phyloP scores from a whole-genome alignment of 2,888 invertebrate genomes.

The Drosophila barbarae region DNA sequence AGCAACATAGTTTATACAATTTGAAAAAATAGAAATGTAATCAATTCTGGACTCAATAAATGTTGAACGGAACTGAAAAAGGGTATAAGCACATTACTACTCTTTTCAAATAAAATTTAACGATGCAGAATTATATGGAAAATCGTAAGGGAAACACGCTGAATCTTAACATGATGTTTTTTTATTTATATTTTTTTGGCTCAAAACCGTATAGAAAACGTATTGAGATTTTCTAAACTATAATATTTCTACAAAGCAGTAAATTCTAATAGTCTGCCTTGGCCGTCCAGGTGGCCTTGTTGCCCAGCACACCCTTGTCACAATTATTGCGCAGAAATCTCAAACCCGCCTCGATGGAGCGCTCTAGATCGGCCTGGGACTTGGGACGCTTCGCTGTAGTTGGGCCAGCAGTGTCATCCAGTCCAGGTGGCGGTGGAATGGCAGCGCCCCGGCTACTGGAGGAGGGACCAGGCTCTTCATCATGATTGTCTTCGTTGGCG shows the following conservation, averaged over 20 bases:
- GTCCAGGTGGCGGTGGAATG: constrained; percentile 84
- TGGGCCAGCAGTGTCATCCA: constrained; percentile 81
- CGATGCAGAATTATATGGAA: background rate
- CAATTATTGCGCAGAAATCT: constrained; percentile 81
- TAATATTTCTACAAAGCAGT: constrained; percentile 62
- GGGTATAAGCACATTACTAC: background rate
- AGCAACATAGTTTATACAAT: constrained; percentile 5
- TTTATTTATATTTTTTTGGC: too few relatives aligned
- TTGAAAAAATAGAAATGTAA: background rate
- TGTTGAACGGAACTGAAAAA: background rate
- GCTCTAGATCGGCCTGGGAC: constrained; percentile 77
- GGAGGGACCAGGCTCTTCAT: constrained; percentile 8
- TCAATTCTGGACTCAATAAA: constrained; percentile 1
- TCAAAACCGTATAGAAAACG: constrained; percentile 37
- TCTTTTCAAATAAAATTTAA: background rate
- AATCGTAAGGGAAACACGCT: background rate
- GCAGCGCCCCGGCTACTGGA: constrained; percentile 79
- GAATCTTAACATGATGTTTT: too few relatives aligned
- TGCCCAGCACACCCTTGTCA: constrained; percentile 79
- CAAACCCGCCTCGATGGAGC: constrained; percentile 82
- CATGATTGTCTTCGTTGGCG: constrained; percentile 18
- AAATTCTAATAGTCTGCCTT: constrained; percentile 77
- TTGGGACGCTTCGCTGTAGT: constrained; percentile 60
- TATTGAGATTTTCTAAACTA: constrained; percentile 51
- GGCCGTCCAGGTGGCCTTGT: constrained; percentile 78